These are phyloP conservation scores for Hecatera dysodea DNA, from an alignment of 2,888 invertebrate genomes.

Conservation along the genomic window DNA sequence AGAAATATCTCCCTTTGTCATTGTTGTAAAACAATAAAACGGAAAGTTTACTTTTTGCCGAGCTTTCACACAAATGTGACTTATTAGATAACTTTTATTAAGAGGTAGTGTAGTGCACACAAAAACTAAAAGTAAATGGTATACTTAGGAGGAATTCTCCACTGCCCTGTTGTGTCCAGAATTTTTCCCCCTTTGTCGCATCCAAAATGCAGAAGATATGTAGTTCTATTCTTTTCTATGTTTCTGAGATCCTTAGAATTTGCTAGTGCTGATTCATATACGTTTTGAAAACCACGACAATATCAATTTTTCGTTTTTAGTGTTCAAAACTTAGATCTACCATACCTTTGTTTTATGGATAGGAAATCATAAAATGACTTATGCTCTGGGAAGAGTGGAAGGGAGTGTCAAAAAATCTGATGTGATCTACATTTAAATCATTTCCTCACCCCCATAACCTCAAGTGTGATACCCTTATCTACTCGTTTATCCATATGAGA, in stretches of 20 bases:
- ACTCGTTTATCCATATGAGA: background rate
- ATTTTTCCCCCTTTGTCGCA: background rate
- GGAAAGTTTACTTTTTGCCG: constrained; percentile 30
- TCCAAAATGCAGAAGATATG: too few species aligned
- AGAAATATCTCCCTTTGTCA: constrained; percentile 26
- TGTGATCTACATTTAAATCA: background rate
- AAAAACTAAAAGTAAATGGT: background rate
- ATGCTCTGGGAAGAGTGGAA: too few species aligned
- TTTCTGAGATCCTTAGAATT: too few species aligned
- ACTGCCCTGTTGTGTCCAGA: background rate
- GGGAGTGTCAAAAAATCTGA: too few species aligned
- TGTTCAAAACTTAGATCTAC: too few species aligned
- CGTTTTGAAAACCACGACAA: too few species aligned
- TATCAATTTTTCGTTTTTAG: too few species aligned
- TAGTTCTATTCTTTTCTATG: too few species aligned
- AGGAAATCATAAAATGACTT: too few species aligned
- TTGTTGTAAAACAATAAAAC: constrained; percentile 37
- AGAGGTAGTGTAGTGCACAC: background rate
- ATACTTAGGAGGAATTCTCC: background rate
- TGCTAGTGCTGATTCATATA: too few species aligned
- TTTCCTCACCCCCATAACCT: constrained; percentile 10
- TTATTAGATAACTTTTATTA: constrained; percentile 25
- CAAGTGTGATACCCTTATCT: background rate
- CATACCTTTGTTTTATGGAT: too few species aligned
- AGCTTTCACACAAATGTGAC: constrained; percentile 30